Evolutionary conservation across 2,888 invertebrate species (phyloP).

Genomic region (Spicauda simplicius): DNA sequence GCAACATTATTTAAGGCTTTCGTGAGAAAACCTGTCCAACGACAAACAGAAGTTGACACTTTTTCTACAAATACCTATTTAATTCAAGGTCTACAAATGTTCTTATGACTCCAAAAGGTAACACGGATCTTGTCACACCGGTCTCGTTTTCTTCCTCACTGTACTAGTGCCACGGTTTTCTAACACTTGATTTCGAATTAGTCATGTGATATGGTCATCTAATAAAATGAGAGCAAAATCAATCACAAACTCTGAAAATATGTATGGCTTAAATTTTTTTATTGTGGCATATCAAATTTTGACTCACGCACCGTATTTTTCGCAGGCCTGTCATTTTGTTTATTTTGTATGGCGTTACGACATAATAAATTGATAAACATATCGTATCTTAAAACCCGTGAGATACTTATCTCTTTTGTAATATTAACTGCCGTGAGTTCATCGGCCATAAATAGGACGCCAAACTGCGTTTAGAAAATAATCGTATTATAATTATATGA

Average conservation of each 20-base stretch:
- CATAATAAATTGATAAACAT: background rate
- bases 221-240: too few relatives aligned
- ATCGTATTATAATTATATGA: too few relatives aligned
- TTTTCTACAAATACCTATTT: constrained; percentile 8
- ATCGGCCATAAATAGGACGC: too few relatives aligned
- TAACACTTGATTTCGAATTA: background rate
- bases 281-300: too few relatives aligned
- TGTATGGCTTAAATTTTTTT: too few relatives aligned
- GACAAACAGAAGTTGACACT: constrained; percentile 2
- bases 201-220: too few relatives aligned
- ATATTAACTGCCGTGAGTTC: background rate
- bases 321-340: background rate
- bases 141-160: constrained; percentile 1
- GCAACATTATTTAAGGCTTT: constrained; percentile 11
- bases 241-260: too few relatives aligned
- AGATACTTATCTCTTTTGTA: background rate
- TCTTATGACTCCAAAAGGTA: constrained; percentile 8
- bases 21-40: constrained; percentile 8
- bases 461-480: too few relatives aligned
- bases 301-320: background rate
- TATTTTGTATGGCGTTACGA: background rate
- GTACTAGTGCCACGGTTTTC: background rate
- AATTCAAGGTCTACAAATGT: constrained; percentile 14
- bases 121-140: constrained; percentile 10
- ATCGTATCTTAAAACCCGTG: background rate